phyloP scores from a whole-genome alignment of 2,113 vertebrate species.

The Dinomys branickii region DNA sequence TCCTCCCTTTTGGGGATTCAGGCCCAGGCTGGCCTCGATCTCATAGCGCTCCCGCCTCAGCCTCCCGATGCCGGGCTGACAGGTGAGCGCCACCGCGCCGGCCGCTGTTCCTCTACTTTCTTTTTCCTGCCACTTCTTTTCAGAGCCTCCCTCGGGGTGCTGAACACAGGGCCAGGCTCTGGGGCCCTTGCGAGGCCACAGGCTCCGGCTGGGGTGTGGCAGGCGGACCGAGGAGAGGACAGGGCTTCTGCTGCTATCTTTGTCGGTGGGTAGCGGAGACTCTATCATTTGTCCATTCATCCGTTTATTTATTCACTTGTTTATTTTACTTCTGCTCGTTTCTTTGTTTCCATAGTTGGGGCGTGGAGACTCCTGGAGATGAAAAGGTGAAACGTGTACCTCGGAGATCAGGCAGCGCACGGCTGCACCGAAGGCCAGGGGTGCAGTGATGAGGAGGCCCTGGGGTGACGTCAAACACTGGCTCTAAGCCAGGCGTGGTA shows the following conservation, averaged over 20 bases:
- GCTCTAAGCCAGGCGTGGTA: too few species aligned
- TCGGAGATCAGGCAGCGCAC: accelerated
- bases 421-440: accelerated
- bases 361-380: accelerated
- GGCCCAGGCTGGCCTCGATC: background rate
- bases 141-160: background rate
- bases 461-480: accelerated
- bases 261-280: background rate
- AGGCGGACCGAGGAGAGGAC: accelerated
- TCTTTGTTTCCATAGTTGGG: background rate
- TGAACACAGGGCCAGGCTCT: accelerated
- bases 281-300: accelerated
- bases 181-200: accelerated
- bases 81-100: background rate
- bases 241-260: accelerated
- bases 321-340: background rate
- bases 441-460: accelerated
- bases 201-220: background rate
- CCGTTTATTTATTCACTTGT: accelerated
- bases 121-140: too few species aligned
- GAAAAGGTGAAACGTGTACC: accelerated
- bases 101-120: background rate
- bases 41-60: background rate
- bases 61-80: background rate
- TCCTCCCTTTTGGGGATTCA: background rate